phyloP scores from a whole-genome alignment of 2,797 vertebrate genomes.

The Paguma larvata region DNA sequence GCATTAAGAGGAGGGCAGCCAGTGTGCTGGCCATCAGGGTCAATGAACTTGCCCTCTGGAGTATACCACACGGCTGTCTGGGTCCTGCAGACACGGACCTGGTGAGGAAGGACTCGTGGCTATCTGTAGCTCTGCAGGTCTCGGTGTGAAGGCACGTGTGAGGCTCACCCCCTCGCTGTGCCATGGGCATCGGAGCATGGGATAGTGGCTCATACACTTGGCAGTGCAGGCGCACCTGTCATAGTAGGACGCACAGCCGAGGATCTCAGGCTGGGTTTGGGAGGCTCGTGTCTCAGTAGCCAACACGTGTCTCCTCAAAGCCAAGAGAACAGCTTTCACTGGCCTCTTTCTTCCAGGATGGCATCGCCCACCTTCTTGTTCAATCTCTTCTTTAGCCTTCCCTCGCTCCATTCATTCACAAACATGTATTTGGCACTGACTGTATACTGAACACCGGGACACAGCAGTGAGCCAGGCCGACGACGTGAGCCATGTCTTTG shows the following conservation, averaged over 20 bases:
- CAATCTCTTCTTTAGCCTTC: background rate
- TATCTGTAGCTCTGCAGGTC: fast-evolving
- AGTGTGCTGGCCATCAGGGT: background rate
- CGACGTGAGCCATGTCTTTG: fast-evolving
- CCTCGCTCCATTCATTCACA: background rate
- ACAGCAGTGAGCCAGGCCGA: no score
- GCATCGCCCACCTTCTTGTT: background rate
- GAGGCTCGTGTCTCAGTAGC: fast-evolving
- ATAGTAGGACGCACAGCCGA: fast-evolving
- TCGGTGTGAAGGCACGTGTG: background rate
- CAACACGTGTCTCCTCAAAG: background rate
- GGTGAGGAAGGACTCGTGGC: background rate
- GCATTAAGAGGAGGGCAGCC: background rate
- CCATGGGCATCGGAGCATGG: fast-evolving
- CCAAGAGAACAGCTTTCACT: fast-evolving
- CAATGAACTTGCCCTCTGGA: background rate
- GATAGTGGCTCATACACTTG: fast-evolving
- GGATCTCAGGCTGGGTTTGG: fast-evolving
- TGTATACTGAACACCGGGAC: background rate
- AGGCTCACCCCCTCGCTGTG: fast-evolving
- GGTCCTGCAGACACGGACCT: background rate
- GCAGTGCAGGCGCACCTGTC: background rate
- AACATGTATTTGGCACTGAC: background rate
- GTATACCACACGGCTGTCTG: fast-evolving
- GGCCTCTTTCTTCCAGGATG: background rate